Evolutionary conservation across 2,113 vertebrate species (phyloP), one percentile per base, ranked within the genome.

Genomic region (Hemibagrus wyckioides): DNA sequence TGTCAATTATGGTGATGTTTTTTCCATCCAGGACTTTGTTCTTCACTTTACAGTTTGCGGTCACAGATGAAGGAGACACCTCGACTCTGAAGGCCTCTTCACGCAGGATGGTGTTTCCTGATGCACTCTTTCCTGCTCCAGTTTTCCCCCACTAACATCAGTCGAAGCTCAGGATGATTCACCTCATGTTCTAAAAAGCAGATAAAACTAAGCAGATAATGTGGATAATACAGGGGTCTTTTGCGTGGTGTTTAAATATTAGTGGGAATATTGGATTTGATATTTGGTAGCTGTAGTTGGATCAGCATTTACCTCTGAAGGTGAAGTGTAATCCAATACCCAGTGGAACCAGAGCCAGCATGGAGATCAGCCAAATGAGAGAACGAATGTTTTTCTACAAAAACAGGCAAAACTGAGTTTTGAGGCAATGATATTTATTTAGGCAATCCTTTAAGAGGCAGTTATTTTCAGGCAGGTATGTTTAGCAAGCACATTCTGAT

Each of bases 141-240:
- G 94, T 94, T 87, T 94, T 95, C 0, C 95, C n/a, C 95, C 85
- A 95, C 91, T 57, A 95, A 89, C 83, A 95, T 94, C 1, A 95
- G 93, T 86, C 94, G 90, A 56, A 94, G 50, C 5, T 92, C 92
- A 75, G 7, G 65, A 69, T 80, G 59, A 7, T 82, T 28, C 0
- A 83, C 7, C 57, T 80, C n/a, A 15, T 79, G 56, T 10, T 19
- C 84, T 85, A 54, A 52, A 82, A 41, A 73, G 30, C 6, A 36
- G 1, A 61, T 33, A 84, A 1, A 84, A 10, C 21, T 6, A 59
- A 71, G 4, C 10, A 61, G 2, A 67, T n/a, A 6, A 7, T 71
- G 33, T 1, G 56, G 30, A 36, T 28, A 30, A 71, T 39, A 39
- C n/a, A 19, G 6, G 2, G 59, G 59, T 63, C 25, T 63, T n/a